Evolutionary conservation across 2,888 invertebrate genomes (phyloP), one percentile per base, ranked within the genome.

Genomic region (Troglohyphantes excavatus): DNA sequence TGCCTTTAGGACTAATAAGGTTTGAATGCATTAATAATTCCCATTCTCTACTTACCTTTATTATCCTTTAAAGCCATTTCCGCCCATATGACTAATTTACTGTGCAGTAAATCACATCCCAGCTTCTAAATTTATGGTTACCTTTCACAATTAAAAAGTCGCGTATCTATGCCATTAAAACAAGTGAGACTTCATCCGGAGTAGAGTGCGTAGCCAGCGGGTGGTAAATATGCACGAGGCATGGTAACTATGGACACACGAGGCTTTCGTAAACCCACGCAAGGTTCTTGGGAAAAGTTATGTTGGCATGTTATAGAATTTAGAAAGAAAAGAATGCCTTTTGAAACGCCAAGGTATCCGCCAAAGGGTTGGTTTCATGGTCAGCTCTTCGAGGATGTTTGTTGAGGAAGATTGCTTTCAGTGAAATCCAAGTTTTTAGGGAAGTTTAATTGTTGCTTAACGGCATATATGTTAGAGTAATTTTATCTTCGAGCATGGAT

Each of bases 341-440:
- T 5, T 13, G n/a, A 5, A 53, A 39, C 0, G 53, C n/a, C 53
- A 7, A n/a, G n/a, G 53, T 13, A 53, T 53, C 17, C 53, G 53
- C 53, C 53, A 53, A 53, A 53, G 53, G 53, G 17, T 53, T 53
- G 53, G 17, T 53, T 53, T 53, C 53, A 53, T 53, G 53, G 53
- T 53, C 53, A 53, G 9, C 33, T 6, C 33, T 33, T 33, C 33
- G 53, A n/a, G 53, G n/a, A 53, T 39, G 39, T 39, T 39, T 39
- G 39, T 39, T 11, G n/a, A n/a, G n/a, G n/a, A n/a, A n/a, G n/a
- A n/a, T n/a, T n/a, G n/a, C n/a, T n/a, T n/a, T n/a, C n/a, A n/a
- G n/a, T n/a, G n/a, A n/a, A n/a, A n/a, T n/a, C n/a, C n/a, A n/a
- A n/a, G n/a, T n/a, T n/a, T n/a, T n/a, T n/a, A n/a, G n/a, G n/a